A percentile compares a stretch with the other conserved stretches of the same genome.
Conservation (phyloP, 2,888 invertebrate species). For the Drosophila anceps region DNA sequence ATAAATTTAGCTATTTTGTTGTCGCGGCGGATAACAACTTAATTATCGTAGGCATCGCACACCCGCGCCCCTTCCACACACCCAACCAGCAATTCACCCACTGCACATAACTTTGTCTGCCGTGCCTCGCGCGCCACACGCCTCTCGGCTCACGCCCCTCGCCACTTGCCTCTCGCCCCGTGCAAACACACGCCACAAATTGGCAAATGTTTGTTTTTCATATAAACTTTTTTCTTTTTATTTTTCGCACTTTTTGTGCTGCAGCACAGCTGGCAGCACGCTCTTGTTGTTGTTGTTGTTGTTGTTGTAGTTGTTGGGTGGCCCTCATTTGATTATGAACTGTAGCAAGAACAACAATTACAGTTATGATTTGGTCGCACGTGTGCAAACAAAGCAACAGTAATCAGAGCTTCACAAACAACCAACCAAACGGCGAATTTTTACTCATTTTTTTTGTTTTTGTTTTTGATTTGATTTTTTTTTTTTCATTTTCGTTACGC, state of each 20-base stretch:
- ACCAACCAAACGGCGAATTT: background rate
- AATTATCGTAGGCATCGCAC: slow-evolving; percentile 55
- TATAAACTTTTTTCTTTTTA: slow-evolving; percentile 4
- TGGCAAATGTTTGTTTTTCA: slow-evolving; percentile 37
- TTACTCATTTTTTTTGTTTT: background rate
- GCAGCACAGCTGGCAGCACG: slow-evolving; percentile 28
- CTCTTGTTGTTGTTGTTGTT: slow-evolving; percentile 28
- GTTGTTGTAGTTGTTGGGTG: slow-evolving; percentile 40
- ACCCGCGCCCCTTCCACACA: background rate
- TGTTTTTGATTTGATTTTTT: too few relatives aligned
- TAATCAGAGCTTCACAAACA: slow-evolving; percentile 21
- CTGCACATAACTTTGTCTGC: background rate
- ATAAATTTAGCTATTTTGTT: slow-evolving; percentile 54
- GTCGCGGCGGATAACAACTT: slow-evolving; percentile 60
- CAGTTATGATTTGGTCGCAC: slow-evolving; percentile 60
- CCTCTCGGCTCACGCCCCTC: too few relatives aligned
- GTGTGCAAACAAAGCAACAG: slow-evolving; percentile 62
- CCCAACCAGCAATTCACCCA: background rate
- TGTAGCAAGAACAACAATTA: slow-evolving; percentile 33
- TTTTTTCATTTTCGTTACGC: slow-evolving; percentile 3
- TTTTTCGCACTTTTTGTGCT: slow-evolving; percentile 40
- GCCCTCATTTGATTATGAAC: slow-evolving; percentile 65
- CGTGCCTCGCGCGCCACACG: background rate
- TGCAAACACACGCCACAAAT: slow-evolving; percentile 36
- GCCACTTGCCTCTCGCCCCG: background rate